A percentile compares a stretch with the other conserved stretches of the same genome.
These are phyloP conservation scores for Nycticebus coucang DNA, from an alignment of 2,113 vertebrate species.

Conservation along the genomic window DNA sequence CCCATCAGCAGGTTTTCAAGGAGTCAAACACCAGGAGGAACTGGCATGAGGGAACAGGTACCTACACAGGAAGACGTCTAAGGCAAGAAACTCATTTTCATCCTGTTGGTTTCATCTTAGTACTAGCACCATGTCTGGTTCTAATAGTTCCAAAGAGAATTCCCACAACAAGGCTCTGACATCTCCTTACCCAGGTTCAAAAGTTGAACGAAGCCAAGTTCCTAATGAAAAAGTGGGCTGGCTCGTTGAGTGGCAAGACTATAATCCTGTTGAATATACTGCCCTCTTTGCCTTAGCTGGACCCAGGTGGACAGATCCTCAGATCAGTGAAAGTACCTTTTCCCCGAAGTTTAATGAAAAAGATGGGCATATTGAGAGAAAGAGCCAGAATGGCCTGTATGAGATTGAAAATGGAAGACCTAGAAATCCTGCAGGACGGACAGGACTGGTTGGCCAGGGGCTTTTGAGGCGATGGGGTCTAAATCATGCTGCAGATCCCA, in stretches of 20 bases:
- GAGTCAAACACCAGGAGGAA: no score
- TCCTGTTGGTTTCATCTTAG: conserved; percentile 58
- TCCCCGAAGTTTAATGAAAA: conserved; percentile 92
- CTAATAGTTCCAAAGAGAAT: conserved; percentile 38
- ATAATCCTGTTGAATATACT: conserved; percentile 91
- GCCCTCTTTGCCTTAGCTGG: conserved; percentile 86
- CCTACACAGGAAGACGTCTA: no score
- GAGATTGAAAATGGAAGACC: conserved; percentile 83
- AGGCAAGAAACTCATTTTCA: conserved; percentile 55
- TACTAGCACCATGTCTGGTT: conserved; percentile 75
- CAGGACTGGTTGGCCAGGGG: no score
- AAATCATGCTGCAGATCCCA: no score
- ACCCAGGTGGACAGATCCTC: conserved; percentile 94
- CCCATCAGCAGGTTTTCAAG: no score
- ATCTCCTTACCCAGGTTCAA: conserved; percentile 91
- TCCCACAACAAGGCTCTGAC: conserved; percentile 89
- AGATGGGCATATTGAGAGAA: conserved; percentile 92
- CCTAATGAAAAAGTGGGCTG: conserved; percentile 92
- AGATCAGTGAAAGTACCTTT: conserved; percentile 87
- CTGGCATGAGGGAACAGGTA: no score
- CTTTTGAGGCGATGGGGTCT: no score
- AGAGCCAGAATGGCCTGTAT: conserved; percentile 89
- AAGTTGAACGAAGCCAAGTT: conserved; percentile 87
- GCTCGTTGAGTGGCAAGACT: conserved; percentile 90
- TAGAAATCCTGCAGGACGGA: neutral